Base-by-base conservation (phyloP, 2,113 vertebrate genomes). In the Syrmaticus mikado region DNA sequence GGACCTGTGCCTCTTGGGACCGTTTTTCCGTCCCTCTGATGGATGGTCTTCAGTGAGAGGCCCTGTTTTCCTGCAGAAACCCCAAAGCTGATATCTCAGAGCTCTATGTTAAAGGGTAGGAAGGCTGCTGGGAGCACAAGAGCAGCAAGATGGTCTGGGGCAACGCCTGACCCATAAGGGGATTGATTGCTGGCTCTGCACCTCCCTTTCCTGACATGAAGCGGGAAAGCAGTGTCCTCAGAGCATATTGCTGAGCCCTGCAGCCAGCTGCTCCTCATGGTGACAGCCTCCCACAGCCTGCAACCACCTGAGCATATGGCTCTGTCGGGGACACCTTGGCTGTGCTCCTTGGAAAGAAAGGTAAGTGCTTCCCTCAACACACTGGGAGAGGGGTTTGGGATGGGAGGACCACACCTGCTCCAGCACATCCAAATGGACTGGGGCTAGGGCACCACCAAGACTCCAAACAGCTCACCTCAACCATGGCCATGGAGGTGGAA, bases 31-130 rank as follows among this genome's bases (percentile, higher is more conserved):
- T 64, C 38, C 61, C 36, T 40, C 25, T 40, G 38, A 40, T 27
- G n/a, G 57, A 60, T 60, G 57, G 38, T 40, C 10, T 11, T 19
- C 16, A 50, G 11, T 3, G 2, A 28, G 3, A 5, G 22, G 22
- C 18, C 22, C n/a, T 0, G 1, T 10, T 68, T 34, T 55, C 62
- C 14, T 13, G 19, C 27, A 27, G 18, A 62, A 38, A 34, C 30
- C 21, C 40, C 6, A 14, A n/a, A 22, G 18, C 18, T 11, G 24
- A 17, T 1, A 1, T 30, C 30, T 15, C 40, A 46, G 1, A 0
- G 50, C 13, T 1, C 0, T 13, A 6, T 1, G 2, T 20, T 28
- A 32, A 30, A 14, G 24, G 30, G 10, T 4, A 32, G 25, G 32
- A 43, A 32, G 15, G 41, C 32, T 1, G 2, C 36, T 4, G 25